Percentiles rank a stretch among this genome's conserved stretches.
phyloP scores from a whole-genome alignment of 2,797 vertebrate species.

The Dryobates pubescens region DNA sequence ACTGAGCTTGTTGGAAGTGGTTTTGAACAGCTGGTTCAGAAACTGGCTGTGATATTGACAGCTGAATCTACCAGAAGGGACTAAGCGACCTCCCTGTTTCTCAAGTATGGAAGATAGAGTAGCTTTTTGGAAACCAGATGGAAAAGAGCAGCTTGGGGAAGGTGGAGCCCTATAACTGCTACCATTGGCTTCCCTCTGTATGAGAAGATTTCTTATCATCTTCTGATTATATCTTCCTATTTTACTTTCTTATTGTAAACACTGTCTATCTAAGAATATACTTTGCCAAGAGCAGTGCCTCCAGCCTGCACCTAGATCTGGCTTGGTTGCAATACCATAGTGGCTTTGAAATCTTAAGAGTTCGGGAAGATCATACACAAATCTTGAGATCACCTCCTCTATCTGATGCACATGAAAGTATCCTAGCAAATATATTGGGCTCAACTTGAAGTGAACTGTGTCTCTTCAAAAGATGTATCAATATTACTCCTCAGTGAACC shows the following conservation, averaged over 20 bases:
- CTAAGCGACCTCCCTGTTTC: conserved; percentile 11
- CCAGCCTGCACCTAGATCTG: neutral
- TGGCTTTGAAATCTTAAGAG: neutral
- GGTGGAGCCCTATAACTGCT: neutral
- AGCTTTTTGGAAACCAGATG: conserved; percentile 46
- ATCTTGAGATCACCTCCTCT: neutral
- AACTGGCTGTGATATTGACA: conserved; percentile 25
- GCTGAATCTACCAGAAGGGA: conserved; percentile 53
- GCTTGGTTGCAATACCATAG: neutral
- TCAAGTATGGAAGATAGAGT: neutral
- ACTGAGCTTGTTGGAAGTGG: conserved; percentile 15
- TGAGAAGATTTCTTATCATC: conserved; percentile 24
- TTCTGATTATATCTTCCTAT: conserved; percentile 28
- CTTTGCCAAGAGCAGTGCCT: neutral
- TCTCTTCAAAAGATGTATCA: conserved; percentile 37
- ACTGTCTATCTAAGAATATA: neutral
- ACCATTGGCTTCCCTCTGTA: neutral
- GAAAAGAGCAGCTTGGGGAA: conserved; percentile 54
- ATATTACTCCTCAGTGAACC: conserved; percentile 32
- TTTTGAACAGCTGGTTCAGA: conserved; percentile 56
- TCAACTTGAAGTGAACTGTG: conserved; percentile 3
- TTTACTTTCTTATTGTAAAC: conserved; percentile 48
- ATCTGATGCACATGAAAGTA: conserved; percentile 27
- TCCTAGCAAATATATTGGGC: neutral
- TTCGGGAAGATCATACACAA: neutral